These are phyloP conservation scores for Caerostris extrusa DNA, from an alignment of 1,140 invertebrate species.

Conservation along the genomic window DNA sequence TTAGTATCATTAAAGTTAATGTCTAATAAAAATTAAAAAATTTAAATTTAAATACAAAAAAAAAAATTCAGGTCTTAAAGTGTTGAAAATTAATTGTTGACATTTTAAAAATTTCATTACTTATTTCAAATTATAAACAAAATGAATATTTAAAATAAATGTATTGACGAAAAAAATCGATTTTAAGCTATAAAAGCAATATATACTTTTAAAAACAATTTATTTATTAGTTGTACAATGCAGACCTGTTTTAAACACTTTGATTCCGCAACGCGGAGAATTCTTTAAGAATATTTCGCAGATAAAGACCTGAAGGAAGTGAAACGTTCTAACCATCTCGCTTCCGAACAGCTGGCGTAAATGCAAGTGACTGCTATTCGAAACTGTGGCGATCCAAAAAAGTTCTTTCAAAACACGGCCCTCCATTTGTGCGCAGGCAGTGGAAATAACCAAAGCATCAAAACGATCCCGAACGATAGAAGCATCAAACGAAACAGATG, in stretches of 20 bases:
- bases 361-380: background rate
- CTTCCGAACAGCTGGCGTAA: background rate
- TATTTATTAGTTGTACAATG: no score
- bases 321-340: background rate
- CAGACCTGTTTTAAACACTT: background rate
- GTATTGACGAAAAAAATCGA: no score
- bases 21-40: no score
- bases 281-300: background rate
- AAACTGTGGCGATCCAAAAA: constrained; percentile 13
- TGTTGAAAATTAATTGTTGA: no score
- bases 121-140: no score
- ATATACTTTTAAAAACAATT: no score
- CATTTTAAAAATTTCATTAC: no score
- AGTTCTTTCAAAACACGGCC: background rate
- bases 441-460: background rate
- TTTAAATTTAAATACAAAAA: no score
- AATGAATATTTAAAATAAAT: no score
- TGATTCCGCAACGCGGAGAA: background rate
- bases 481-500: constrained; percentile 72
- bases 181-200: no score
- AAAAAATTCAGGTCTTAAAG: no score
- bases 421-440: background rate
- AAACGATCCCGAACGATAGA: constrained; percentile 13
- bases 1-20: no score
- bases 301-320: background rate